Evolutionary conservation across 1,140 invertebrate species (phyloP), one percentile per base, ranked within the genome.

Genomic region (Antheraea pernyi): DNA sequence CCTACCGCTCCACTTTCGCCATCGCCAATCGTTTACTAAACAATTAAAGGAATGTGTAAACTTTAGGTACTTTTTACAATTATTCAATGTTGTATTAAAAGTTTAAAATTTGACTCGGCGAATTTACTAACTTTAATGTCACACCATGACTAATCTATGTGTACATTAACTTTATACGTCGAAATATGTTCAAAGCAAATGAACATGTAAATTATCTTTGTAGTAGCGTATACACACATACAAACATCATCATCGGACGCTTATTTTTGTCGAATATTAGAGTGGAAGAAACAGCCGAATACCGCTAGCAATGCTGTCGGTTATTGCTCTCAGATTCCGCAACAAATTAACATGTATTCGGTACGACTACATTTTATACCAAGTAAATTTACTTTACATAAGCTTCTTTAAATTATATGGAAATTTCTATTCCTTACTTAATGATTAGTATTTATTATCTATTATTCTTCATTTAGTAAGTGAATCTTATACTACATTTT

Each of bases 341-440:
- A 92, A 92, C 86, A 91, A 92, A 92, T 92, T 92, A 92, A 88
- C 89, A 91, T 91, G 89, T 91, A 92, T 92, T 91, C 87, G 81
- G 89, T 89, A 90, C 87, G 84, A 84, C 83, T 86, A 88, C 81
- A 91, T 91, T 89, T 89, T 85, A 88, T 87, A 88, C 80, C 83
- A 82, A 82, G 81, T 84, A 80, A 87, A 83, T 85, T 89, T 84
- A 84, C 71, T 77, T 88, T 81, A 82, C 79, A 81, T 83, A 78
- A 59, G 77, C 79, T 82, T 80, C 77, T 78, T 75, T 72, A 53
- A 53, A 53, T n/a, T 53, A 53, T 70, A 19, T 70, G 46, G 16
- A 53, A 53, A 53, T 16, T 53, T 53, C 16, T 53, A 53, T 53
- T 53, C 2, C 0, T 53, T 53, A 1, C 13, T 13, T 16, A 53